Evolutionary conservation across 2,888 invertebrate species (phyloP).

Genomic region (Parthenolecanium corni): DNA sequence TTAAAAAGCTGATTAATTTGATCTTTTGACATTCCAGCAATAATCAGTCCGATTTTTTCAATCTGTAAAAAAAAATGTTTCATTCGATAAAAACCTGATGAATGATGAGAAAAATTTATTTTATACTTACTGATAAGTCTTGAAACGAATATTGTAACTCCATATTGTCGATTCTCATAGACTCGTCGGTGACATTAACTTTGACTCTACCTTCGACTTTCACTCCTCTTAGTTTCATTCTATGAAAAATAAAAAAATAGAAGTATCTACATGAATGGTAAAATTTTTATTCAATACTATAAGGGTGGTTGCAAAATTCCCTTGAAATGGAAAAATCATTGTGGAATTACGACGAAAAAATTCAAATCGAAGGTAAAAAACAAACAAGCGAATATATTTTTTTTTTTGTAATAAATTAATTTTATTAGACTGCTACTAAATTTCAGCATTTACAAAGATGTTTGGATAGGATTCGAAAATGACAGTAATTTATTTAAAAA

Average conservation of each 20-base stretch:
- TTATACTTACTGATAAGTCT: neutral
- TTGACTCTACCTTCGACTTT: neutral
- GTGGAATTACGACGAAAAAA: too few relatives aligned
- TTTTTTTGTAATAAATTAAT: too few relatives aligned
- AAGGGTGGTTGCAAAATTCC: too few relatives aligned
- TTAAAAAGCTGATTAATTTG: constrained; percentile 5
- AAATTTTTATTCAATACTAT: neutral
- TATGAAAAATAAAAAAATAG: neutral
- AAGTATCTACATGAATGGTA: too few relatives aligned
- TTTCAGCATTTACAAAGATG: too few relatives aligned
- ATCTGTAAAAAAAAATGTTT: constrained; percentile 3
- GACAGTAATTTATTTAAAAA: too few relatives aligned
- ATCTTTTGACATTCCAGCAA: constrained; percentile 4
- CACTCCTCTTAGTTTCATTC: constrained; percentile 12
- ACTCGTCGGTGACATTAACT: constrained; percentile 1
- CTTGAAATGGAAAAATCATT: too few relatives aligned
- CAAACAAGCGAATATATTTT: neutral
- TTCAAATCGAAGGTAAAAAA: too few relatives aligned
- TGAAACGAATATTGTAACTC: constrained; percentile 2
- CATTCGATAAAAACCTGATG: neutral
- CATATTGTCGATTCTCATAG: constrained; percentile 1
- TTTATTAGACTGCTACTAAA: too few relatives aligned
- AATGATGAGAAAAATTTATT: neutral
- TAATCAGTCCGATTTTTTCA: constrained; percentile 1
- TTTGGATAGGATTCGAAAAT: too few relatives aligned